Conservation (phyloP, 1,140 invertebrate species). For the Vanessa atalanta region DNA sequence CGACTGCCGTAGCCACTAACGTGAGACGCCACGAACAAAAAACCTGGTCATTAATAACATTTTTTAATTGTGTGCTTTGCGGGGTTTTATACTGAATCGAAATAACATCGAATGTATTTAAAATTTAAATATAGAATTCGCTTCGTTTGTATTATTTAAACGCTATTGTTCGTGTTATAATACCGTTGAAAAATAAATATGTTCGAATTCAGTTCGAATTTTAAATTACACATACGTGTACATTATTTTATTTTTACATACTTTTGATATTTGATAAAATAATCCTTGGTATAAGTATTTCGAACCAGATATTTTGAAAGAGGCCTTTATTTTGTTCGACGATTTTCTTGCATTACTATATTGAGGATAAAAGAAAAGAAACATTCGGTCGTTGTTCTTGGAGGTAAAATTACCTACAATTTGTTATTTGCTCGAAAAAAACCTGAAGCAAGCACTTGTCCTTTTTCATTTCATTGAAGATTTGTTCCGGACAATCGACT, state of each 20-base stretch:
- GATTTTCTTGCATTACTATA: not conserved
- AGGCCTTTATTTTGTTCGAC: not conserved
- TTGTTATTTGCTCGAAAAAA: constrained; percentile 6
- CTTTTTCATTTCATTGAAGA: constrained; percentile 26
- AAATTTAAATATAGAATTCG: not conserved
- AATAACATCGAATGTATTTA: constrained; percentile 1
- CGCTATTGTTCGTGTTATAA: not conserved
- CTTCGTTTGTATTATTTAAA: too few species aligned
- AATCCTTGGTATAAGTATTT: too few species aligned
- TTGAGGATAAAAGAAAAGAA: constrained; percentile 12
- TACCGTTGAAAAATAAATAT: not conserved
- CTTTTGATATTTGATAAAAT: too few species aligned
- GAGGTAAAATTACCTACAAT: constrained; percentile 1
- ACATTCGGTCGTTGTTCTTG: not conserved
- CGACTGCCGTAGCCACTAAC: constrained; percentile 27
- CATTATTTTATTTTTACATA: too few species aligned
- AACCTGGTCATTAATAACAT: constrained; percentile 26
- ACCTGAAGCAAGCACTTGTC: constrained; percentile 9
- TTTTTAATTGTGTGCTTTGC: constrained; percentile 22
- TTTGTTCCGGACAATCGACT: constrained; percentile 27
- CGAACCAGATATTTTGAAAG: too few species aligned
- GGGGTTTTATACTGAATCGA: constrained; percentile 10
- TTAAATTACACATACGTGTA: too few species aligned
- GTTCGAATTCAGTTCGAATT: not conserved
- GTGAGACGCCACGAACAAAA: constrained; percentile 23